Conservation (phyloP, 2,113 vertebrate species). For the Oxygymnocypris stewartii region DNA sequence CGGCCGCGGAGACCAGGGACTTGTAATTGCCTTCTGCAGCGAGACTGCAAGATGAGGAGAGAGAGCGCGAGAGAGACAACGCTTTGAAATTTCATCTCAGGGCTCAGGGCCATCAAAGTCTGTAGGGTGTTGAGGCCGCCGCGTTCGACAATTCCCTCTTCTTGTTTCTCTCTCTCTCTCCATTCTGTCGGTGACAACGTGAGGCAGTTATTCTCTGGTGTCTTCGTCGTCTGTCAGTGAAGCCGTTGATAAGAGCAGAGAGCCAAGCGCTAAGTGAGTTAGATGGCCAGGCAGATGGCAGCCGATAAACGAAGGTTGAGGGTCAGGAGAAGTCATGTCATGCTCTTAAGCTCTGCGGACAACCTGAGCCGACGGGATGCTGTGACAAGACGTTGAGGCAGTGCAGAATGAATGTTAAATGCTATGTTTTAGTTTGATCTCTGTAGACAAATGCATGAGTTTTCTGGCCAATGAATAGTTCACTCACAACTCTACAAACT, state of each 20-base stretch:
- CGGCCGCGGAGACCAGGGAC: constrained; percentile 17
- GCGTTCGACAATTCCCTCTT: background rate
- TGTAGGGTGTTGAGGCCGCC: background rate
- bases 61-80: constrained; percentile 26
- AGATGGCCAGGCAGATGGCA: background rate
- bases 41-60: constrained; percentile 33
- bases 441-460: background rate
- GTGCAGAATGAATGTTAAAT: background rate
- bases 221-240: background rate
- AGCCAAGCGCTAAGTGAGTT: background rate
- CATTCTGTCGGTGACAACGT: background rate
- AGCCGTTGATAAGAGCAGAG: constrained; percentile 27
- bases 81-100: constrained; percentile 49
- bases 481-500: too few relatives aligned
- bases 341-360: background rate
- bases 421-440: background rate
- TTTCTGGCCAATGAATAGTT: background rate
- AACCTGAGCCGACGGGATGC: background rate
- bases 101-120: constrained; percentile 31
- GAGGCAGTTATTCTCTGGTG: constrained; percentile 8
- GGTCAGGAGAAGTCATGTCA: constrained; percentile 12
- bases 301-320: constrained; percentile 27
- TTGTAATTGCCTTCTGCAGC: constrained; percentile 49
- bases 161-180: constrained; percentile 13
- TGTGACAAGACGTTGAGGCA: background rate